Evolutionary conservation across 2,797 vertebrate genomes (phyloP), one percentile per base, ranked within the genome.

Genomic region (Cuniculus paca): DNA sequence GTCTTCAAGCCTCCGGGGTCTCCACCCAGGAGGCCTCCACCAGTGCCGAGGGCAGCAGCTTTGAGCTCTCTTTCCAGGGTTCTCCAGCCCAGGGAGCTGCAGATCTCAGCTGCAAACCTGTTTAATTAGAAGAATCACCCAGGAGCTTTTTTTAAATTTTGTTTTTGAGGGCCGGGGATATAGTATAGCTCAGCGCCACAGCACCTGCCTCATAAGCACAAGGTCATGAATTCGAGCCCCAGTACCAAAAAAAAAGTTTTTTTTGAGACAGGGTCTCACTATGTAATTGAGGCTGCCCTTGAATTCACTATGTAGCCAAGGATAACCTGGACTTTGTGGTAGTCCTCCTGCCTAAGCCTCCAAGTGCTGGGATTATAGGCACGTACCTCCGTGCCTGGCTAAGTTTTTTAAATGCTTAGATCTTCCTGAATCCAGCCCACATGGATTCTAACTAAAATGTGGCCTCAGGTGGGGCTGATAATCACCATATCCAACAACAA

Each of bases 1-100:
- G 54, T 58, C 48, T 68, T 48, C 42, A 28, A 74, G 72, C 42
- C 61, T 17, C 26, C 36, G 16, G 24, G 50, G 34, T 79, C 36
- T 19, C 36, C 26, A 36, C 2, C 0, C 0, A 60, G 74, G 9
- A 74, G 42, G 31, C 70, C n/a, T 24, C 13, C 13, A 0, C 31
- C 50, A 17, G n/a, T 0, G 26, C 19, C 2, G 0, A 3, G 2
- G n/a, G n/a, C 56, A 77, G 45, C 79, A 36, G 68, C 48, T 79
- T 78, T 24, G 36, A 22, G 7, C 26, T 28, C 42, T 36, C 39
- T 50, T 3, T 2, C n/a, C 81, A 2, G 58, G 36, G 19, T 4
- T 42, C 36, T 2, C 22, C 0, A 0, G 54, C 78, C 11, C 65
- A 31, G 45, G 45, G 74, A 63, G 75, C 20, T 4, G 3, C 6